Percentiles rank a stretch among this genome's conserved stretches.
These are phyloP conservation scores for Amphiprion percula DNA, from an alignment of 2,113 vertebrate species.

Conservation along the genomic window DNA sequence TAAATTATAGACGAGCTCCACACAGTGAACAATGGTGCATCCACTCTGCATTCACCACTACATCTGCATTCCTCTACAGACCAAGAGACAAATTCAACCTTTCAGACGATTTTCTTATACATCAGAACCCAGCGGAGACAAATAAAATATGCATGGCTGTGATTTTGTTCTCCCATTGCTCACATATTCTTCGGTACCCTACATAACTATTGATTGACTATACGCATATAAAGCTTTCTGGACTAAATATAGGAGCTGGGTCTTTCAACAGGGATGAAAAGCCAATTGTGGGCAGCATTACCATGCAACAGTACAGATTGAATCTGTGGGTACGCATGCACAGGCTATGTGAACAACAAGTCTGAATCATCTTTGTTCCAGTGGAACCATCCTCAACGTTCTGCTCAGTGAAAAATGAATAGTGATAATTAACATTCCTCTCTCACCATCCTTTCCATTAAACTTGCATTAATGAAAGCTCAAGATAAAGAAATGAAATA, in stretches of 20 bases:
- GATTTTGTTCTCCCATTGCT: constrained; percentile 23
- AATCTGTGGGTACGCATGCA: neutral
- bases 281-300: constrained; percentile 40
- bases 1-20: constrained; percentile 82
- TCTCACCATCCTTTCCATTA: constrained; percentile 81
- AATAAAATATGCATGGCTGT: constrained; percentile 57
- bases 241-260: constrained; percentile 21
- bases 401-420: constrained; percentile 65
- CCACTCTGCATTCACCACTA: constrained; percentile 65
- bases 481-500: constrained; percentile 82
- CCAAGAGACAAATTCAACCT: constrained; percentile 47
- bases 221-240: constrained; percentile 16
- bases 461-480: constrained; percentile 80
- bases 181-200: constrained; percentile 30
- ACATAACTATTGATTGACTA: constrained; percentile 33
- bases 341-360: constrained; percentile 58
- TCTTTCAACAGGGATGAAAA: constrained; percentile 6
- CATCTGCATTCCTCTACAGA: constrained; percentile 78
- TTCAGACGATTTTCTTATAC: constrained; percentile 21
- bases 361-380: constrained; percentile 61
- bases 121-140: constrained; percentile 23
- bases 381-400: constrained; percentile 35
- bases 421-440: constrained; percentile 82
- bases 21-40: constrained; percentile 71
- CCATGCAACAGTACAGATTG: constrained; percentile 17